These are phyloP conservation scores for Chrysoperla carnea DNA, from an alignment of 1,140 invertebrate genomes.

Conservation along the genomic window DNA sequence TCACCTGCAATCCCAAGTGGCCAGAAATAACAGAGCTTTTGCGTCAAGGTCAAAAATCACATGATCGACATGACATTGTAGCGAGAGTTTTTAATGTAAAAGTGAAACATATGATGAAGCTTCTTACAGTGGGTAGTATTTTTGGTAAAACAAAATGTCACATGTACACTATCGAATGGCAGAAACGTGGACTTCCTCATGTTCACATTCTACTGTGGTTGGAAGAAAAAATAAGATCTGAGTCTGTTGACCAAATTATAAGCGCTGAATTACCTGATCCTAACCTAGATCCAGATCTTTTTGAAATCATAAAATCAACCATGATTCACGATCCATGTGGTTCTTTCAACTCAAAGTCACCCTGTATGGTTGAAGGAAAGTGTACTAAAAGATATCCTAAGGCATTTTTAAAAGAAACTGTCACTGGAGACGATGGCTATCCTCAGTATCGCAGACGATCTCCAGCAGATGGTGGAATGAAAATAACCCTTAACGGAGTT, in stretches of 20 bases:
- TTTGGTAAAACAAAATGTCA: slow-evolving; percentile 19
- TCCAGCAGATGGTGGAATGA: slow-evolving; percentile 1
- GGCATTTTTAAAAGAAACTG: slow-evolving; percentile 16
- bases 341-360: slow-evolving; percentile 19
- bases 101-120: slow-evolving; percentile 24
- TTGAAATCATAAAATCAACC: slow-evolving; percentile 16
- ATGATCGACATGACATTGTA: slow-evolving; percentile 19
- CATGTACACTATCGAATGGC: slow-evolving; percentile 30
- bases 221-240: slow-evolving; percentile 16
- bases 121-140: slow-evolving; percentile 20
- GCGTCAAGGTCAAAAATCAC: slow-evolving; percentile 14
- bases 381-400: slow-evolving; percentile 25
- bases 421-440: slow-evolving; percentile 18
- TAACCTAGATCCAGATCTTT: slow-evolving; percentile 17
- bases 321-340: slow-evolving; percentile 22
- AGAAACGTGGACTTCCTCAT: slow-evolving; percentile 30
- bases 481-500: background rate
- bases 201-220: slow-evolving; percentile 23
- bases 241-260: slow-evolving; percentile 25
- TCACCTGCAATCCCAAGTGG: slow-evolving; percentile 30
- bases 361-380: slow-evolving; percentile 27
- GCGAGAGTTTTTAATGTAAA: slow-evolving; percentile 29
- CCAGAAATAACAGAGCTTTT: slow-evolving; percentile 17
- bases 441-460: slow-evolving; percentile 21
- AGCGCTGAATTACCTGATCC: slow-evolving; percentile 30